Evolutionary conservation across 2,888 invertebrate species (phyloP), one percentile per base, ranked within the genome.

Genomic region (Pachliopta kotzebuea): DNA sequence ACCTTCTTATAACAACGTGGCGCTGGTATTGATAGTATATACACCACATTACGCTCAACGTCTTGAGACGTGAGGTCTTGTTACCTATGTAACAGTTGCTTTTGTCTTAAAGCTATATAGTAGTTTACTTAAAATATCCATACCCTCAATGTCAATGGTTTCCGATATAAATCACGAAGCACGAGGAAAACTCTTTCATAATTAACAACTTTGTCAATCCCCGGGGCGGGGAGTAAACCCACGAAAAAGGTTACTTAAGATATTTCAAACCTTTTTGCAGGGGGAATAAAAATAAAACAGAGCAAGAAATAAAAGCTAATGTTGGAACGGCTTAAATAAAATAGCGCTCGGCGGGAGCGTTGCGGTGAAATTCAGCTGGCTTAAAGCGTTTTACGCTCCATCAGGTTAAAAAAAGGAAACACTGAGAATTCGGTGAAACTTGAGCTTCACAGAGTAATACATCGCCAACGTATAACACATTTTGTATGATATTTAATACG

Each of bases 361-460:
- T 64, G 63, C 63, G 63, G 63, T 60, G 26, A 64, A 64, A 64
- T 64, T 59, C 63, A 64, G 63, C 63, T 64, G 63, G 59, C 63
- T 60, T 60, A 60, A 56, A 64, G 50, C 63, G 60, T 60, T 60
- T 60, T 49, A 64, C 59, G 63, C 63, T 56, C 63, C 63, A 60
- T 64, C 63, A 60, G 37, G 59, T 64, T 60, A 64, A 64, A 64
- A 64, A 49, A 63, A 63, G 62, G 53, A 20, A 54, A 55, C 63
- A 60, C 63, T 60, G 50, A 23, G 56, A 37, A 24, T 55, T 60
- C 55, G 45, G 59, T 26, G 23, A 50, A 63, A 56, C 59, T 64
- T 60, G 50, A 21, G 60, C 55, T 56, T 52, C 24, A 23, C 31
- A 50, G 23, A 37, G 26, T 56, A 64, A 54, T 24, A 23, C 37